phyloP scores from a whole-genome alignment of 2,888 invertebrate genomes.

The Phalera bucephala region DNA sequence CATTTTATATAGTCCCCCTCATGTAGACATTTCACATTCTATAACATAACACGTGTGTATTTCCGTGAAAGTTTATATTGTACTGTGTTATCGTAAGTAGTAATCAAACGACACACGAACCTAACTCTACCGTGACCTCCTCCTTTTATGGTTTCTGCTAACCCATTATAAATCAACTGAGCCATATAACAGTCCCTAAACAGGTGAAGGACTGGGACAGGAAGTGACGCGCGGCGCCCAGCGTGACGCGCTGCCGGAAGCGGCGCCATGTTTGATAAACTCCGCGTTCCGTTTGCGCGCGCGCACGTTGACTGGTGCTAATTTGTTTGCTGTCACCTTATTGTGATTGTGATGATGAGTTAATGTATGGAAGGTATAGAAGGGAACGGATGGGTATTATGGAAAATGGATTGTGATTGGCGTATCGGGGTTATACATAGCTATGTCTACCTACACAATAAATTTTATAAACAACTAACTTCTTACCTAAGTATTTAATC shows the following conservation, averaged over 20 bases:
- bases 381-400: no score
- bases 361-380: constrained; percentile 1
- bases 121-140: background rate
- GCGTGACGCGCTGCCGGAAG: constrained; percentile 51
- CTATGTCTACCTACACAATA: no score
- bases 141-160: background rate
- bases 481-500: no score
- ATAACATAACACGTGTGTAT: no score
- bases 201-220: constrained; percentile 29
- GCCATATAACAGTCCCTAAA: constrained; percentile 16
- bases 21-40: no score
- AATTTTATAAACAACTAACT: no score
- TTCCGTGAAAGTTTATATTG: no score
- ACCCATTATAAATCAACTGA: constrained; percentile 2
- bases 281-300: constrained; percentile 57
- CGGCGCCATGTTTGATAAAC: constrained; percentile 64
- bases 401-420: no score
- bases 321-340: constrained; percentile 32
- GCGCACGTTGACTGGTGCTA: constrained; percentile 49
- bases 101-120: no score
- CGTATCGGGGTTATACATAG: no score
- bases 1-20: no score
- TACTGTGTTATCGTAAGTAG: no score
- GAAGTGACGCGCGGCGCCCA: constrained; percentile 40
- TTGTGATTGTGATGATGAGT: constrained; percentile 10